Base-by-base conservation (phyloP, 2,113 vertebrate genomes). In the Carettochelys insculpta region DNA sequence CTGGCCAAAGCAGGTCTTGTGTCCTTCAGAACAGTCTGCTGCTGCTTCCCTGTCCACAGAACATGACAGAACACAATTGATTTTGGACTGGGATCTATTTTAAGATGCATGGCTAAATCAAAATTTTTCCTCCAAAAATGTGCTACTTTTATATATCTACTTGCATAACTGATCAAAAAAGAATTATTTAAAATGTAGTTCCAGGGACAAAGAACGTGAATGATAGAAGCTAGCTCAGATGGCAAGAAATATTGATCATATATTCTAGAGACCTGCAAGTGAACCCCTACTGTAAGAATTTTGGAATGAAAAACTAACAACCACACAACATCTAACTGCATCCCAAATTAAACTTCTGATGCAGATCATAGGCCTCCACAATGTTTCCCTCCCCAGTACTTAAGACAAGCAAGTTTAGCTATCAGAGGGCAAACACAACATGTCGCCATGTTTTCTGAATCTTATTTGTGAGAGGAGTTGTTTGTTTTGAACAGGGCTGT, bases 1-100 rank as follows among this genome's bases (percentile, higher is more conserved):
- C n/a, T n/a, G n/a, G n/a, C n/a, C 20, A 4, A 85, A 29, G 9
- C 79, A n/a, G 52, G 48, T 51, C 29, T 31, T 4, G n/a, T n/a
- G n/a, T n/a, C n/a, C n/a, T n/a, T n/a, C n/a, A n/a, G n/a, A n/a
- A n/a, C n/a, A n/a, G n/a, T 0, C 1, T 51, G 6, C 48, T 77
- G 29, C 41, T 14, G 22, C 22, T 10, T 73, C 22, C 41, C 38
- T 25, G 20, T 25, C 24, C 19, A 43, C n/a, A n/a, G n/a, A n/a
- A n/a, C n/a, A n/a, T 73, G 41, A 5, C 52, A 25, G 43, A 19
- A 6, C 12, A 29, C 11, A 1, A 1, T 27, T 0, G 0, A 12
- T 50, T 31, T n/a, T 11, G 79, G 41, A 27, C 7, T 8, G 50
- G 65, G 76, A 31, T n/a, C 48, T 50, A 50, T 50, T 50, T 50